A percentile compares a stretch with the other conserved stretches of the same genome.
phyloP scores from a whole-genome alignment of 2,113 vertebrate genomes.

The Capra hircus region DNA sequence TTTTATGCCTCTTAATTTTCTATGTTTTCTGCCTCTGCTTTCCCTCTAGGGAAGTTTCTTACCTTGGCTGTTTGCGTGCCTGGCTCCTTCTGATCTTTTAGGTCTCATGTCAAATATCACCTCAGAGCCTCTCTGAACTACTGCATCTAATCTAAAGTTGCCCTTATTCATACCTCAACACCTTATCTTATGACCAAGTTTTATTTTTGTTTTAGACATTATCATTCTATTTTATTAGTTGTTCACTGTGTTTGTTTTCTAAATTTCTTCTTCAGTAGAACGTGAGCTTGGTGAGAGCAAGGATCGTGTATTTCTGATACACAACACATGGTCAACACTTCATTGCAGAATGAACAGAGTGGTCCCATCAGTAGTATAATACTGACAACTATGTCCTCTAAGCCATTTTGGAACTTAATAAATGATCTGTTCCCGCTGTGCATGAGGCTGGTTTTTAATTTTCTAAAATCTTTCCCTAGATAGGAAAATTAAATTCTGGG shows the following conservation, averaged over 20 bases:
- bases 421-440: neutral
- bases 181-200: neutral
- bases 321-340: neutral
- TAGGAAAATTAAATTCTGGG: neutral
- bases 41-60: neutral
- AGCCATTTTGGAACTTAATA: neutral
- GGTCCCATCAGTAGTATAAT: neutral
- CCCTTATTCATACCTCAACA: neutral
- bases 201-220: conserved; percentile 5
- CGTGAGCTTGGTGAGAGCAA: neutral
- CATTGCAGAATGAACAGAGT: neutral
- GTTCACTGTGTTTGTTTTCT: neutral
- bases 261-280: neutral
- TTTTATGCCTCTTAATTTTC: conserved; percentile 7
- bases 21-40: neutral
- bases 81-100: neutral
- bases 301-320: neutral
- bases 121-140: neutral
- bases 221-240: neutral
- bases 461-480: neutral
- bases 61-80: neutral
- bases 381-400: neutral
- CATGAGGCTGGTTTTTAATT: neutral
- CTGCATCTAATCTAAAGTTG: neutral
- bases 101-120: neutral